Evolutionary conservation across 1,140 invertebrate species (phyloP).

Genomic region (Oncopodura yosiiana): DNA sequence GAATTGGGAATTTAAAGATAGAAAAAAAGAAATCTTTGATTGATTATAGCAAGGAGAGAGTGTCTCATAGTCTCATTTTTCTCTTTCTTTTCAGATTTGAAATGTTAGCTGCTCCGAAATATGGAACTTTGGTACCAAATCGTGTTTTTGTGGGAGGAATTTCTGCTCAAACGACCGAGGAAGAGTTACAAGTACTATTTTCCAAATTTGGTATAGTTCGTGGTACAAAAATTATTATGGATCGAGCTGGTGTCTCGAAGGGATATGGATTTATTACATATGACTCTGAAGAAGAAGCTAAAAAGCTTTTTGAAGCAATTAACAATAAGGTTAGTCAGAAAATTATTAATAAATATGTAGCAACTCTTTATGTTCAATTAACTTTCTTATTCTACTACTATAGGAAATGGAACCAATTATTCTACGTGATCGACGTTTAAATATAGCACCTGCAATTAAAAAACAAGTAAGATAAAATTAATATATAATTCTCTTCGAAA

Average conservation of each 20-base stretch:
- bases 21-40: neutral
- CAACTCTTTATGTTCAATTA: neutral
- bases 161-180: constrained; percentile 55
- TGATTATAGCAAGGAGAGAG: too few relatives aligned
- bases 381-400: constrained; percentile 9
- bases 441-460: constrained; percentile 81
- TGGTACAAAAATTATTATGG: constrained; percentile 86
- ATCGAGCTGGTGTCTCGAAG: constrained; percentile 85
- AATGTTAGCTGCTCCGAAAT: constrained; percentile 45
- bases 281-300: constrained; percentile 80
- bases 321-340: constrained; percentile 7
- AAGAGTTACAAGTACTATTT: constrained; percentile 69
- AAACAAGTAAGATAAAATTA: constrained; percentile 69
- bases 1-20: neutral
- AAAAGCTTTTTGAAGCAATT: constrained; percentile 47
- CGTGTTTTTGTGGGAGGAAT: constrained; percentile 92
- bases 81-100: too few relatives aligned
- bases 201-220: constrained; percentile 81
- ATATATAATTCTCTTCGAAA: too few relatives aligned
- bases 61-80: neutral
- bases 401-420: constrained; percentile 30
- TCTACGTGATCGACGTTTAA: constrained; percentile 69
- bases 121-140: constrained; percentile 65
- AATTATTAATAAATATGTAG: neutral
- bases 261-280: constrained; percentile 94